Evolutionary conservation across 1,140 invertebrate genomes (phyloP).

Genomic region (Solen grandis): DNA sequence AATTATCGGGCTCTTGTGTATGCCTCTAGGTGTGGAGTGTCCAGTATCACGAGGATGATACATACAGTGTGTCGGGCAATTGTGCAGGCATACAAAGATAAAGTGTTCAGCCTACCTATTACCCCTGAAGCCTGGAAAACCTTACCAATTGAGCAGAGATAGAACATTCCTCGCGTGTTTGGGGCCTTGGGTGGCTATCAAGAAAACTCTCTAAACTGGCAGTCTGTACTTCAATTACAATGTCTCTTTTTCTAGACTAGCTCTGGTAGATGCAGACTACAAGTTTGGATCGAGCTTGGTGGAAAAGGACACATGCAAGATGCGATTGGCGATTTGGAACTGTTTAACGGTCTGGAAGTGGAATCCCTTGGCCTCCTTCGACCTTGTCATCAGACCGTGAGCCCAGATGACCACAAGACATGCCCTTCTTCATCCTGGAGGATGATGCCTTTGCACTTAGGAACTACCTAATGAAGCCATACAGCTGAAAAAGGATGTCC

Average conservation of each 20-base stretch:
- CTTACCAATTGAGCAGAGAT: no score
- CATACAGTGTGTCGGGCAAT: conserved; percentile 49
- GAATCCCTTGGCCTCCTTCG: conserved; percentile 60
- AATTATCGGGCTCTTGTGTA: conserved; percentile 34
- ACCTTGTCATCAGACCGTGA: conserved; percentile 28
- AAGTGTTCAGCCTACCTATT: no score
- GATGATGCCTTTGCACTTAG: conserved; percentile 68
- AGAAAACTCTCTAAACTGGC: background rate
- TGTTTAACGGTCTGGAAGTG: conserved; percentile 53
- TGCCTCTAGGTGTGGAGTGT: conserved; percentile 19
- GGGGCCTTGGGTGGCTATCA: conserved; percentile 16
- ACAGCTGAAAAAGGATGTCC: no score
- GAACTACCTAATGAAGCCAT: conserved; percentile 63
- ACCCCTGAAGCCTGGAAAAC: conserved; percentile 17
- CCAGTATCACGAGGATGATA: conserved; percentile 32
- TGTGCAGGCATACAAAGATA: no score
- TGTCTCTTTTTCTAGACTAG: conserved; percentile 1
- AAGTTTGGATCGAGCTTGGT: conserved; percentile 53
- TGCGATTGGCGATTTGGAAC: conserved; percentile 22
- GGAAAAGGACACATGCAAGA: conserved; percentile 51
- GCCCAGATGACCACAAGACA: background rate
- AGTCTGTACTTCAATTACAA: conserved; percentile 13
- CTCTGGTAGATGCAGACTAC: conserved; percentile 23
- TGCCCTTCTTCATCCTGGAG: conserved; percentile 61
- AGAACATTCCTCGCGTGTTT: no score